Evolutionary conservation across 2,888 invertebrate genomes (phyloP), one percentile per base, ranked within the genome.

Genomic region (Drosophila paracracens): DNA sequence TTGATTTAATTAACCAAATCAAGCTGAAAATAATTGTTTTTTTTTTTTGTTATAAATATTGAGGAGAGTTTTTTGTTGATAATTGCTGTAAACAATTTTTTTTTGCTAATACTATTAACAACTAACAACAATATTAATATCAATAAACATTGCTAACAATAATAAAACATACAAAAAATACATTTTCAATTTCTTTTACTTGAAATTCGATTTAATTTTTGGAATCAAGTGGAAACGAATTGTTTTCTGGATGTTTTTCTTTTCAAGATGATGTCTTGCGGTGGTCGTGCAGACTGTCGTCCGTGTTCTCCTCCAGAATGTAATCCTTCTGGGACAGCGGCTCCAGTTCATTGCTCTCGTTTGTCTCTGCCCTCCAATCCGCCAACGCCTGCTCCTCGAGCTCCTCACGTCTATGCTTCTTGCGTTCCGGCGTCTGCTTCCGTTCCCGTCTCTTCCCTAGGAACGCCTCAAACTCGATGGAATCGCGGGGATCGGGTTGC

Each of bases 291-390:
- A 50, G 46, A 21, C 60, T 72, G n/a, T 64, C 52, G 16, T 16
- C 27, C 29, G 51, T 75, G 43, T 73, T 27, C 0, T 88, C 84
- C 8, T 92, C 91, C 0, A 83, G 62, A 13, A 92, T 82, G 58
- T 76, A 92, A 51, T 92, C 91, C 36, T 83, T 89, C 38, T 88
- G 88, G 1, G 78, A 52, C 0, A 78, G 60, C 57, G 74, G n/a
- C 27, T 68, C 62, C 2, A 74, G 51, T 16, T 81, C 68, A 16
- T 73, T 40, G 18, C 69, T 76, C 21, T 68, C 63, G 31, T 25
- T 25, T 25, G 74, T 35, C 2, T 52, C 54, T 5, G 48, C 31
- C 3, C 31, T 27, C 40, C 40, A 51, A 25, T 57, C 62, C 18
- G 27, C 5, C 16, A 74, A 74, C 1, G 21, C 13, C 46, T 7